phyloP scores from a whole-genome alignment of 2,113 vertebrate species.

The Leuciscus idus region DNA sequence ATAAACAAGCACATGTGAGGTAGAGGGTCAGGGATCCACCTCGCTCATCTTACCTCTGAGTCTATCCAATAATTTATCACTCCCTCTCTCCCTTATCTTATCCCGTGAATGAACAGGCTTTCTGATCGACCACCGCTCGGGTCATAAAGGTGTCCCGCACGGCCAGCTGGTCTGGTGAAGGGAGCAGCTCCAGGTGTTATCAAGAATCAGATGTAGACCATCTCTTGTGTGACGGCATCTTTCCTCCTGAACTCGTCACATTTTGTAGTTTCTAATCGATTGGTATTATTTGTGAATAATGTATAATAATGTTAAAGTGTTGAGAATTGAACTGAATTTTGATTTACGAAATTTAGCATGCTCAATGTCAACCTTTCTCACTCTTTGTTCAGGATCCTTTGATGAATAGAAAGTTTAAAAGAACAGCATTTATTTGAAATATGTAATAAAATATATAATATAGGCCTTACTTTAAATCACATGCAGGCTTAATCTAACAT shows the following conservation, averaged over 20 bases:
- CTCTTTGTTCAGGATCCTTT: too few relatives aligned
- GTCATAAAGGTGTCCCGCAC: conserved; percentile 45
- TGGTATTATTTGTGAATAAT: too few relatives aligned
- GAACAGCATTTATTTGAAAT: too few relatives aligned
- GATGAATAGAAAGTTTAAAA: too few relatives aligned
- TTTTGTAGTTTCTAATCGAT: neutral
- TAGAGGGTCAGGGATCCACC: conserved; percentile 40
- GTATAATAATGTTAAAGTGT: too few relatives aligned
- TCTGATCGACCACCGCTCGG: conserved; percentile 7
- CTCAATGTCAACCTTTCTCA: too few relatives aligned
- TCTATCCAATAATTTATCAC: conserved; percentile 24
- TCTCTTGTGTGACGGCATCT: conserved; percentile 21
- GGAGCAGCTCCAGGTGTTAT: conserved; percentile 39
- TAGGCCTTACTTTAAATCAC: too few relatives aligned
- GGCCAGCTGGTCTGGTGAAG: conserved; percentile 41
- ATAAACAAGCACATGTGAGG: conserved; percentile 44
- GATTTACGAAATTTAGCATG: too few relatives aligned
- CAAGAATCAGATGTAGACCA: conserved; percentile 33
- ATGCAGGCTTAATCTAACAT: neutral
- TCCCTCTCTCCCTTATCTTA: conserved; percentile 50
- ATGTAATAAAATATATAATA: too few relatives aligned
- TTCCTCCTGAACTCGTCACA: neutral
- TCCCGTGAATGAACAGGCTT: conserved; percentile 38
- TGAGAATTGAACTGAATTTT: too few relatives aligned
- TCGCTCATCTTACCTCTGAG: conserved; percentile 27